Conservation (phyloP, 2,888 invertebrate genomes). For the Cantharis nigra region DNA sequence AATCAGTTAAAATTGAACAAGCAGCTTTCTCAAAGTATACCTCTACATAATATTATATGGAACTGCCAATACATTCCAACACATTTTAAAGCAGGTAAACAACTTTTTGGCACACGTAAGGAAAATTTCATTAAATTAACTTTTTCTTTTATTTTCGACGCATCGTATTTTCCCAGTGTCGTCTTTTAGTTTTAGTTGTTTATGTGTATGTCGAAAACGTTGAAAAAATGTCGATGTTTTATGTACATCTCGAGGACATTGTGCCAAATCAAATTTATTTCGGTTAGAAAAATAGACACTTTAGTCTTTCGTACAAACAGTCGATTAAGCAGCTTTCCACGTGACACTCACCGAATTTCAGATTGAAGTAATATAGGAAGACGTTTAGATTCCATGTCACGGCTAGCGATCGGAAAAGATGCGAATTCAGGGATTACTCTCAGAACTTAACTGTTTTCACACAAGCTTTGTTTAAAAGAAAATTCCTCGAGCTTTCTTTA, state of each 20-base stretch:
- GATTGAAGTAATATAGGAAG: neutral
- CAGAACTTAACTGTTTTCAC: neutral
- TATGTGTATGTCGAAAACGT: neutral
- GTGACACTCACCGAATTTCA: neutral
- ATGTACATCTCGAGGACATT: neutral
- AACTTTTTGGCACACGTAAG: no score
- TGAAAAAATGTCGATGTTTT: neutral
- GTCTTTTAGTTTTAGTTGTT: neutral
- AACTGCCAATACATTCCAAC: neutral
- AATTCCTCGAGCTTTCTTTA: neutral
- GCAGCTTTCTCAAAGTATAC: no score
- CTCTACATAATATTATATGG: no score
- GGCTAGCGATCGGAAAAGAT: neutral
- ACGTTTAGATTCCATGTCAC: neutral
- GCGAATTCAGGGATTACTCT: neutral
- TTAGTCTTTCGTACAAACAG: neutral
- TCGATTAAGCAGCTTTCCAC: neutral
- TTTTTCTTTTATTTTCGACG: neutral
- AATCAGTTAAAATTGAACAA: no score
- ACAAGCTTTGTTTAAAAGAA: neutral
- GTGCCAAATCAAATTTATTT: neutral
- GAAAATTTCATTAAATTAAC: no score
- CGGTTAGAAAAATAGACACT: neutral
- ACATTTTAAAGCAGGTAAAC: no score
- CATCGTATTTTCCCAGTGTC: neutral